These are phyloP conservation scores for Muricea muricata DNA, from an alignment of 92 coral and sea anemone genomes.

Conservation along the genomic window DNA sequence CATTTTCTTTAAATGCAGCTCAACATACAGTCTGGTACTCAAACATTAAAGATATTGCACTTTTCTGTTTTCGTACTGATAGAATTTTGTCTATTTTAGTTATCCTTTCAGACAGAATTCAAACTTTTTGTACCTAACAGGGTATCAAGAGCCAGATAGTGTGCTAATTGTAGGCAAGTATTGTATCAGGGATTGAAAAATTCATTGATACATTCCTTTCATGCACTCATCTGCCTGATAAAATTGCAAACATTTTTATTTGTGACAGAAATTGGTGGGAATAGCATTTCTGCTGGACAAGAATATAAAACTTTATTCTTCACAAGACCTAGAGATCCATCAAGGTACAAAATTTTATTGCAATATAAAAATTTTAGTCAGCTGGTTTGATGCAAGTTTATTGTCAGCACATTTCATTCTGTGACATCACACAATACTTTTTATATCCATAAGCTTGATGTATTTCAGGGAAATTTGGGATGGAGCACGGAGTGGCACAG, in stretches of 20 bases:
- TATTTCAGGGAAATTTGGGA: slow-evolving; percentile 94
- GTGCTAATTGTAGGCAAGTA: slow-evolving; percentile 83
- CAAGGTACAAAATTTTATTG: slow-evolving; percentile 61
- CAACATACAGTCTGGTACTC: too few relatives aligned
- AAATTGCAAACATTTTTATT: neutral
- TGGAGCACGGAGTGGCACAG: slow-evolving; percentile 84
- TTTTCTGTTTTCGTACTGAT: too few relatives aligned
- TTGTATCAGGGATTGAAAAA: neutral
- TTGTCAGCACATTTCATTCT: too few relatives aligned
- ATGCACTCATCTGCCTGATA: too few relatives aligned
- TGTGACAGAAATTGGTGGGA: slow-evolving; percentile 70
- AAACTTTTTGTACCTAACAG: slow-evolving; percentile 92
- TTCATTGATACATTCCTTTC: too few relatives aligned
- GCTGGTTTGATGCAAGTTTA: too few relatives aligned
- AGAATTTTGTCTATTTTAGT: slow-evolving; percentile 48
- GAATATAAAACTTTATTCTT: slow-evolving; percentile 79
- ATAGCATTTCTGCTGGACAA: slow-evolving; percentile 62
- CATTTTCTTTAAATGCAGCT: too few relatives aligned
- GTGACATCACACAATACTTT: too few relatives aligned
- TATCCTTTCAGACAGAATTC: slow-evolving; percentile 93
- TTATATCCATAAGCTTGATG: too few relatives aligned
- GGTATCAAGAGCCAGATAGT: slow-evolving; percentile 96
- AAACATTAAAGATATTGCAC: too few relatives aligned
- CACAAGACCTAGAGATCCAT: slow-evolving; percentile 88
- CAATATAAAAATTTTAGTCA: too few relatives aligned